These are phyloP conservation scores for Lordiphosa mommai DNA, from an alignment of 1,140 invertebrate species.

Conservation along the genomic window DNA sequence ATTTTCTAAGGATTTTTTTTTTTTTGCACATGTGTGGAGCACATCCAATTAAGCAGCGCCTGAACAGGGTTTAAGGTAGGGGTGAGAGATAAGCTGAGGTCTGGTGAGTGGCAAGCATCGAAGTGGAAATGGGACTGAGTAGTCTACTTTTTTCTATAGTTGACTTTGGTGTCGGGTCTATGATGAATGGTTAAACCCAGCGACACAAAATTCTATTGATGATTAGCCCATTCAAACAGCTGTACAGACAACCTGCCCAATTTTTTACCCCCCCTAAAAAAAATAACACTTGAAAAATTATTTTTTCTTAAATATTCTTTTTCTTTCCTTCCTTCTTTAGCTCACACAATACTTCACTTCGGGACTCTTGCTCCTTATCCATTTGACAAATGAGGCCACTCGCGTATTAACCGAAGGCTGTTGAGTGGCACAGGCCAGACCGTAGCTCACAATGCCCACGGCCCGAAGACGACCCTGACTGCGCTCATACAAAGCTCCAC, in stretches of 20 bases:
- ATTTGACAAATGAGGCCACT: slow-evolving; percentile 84
- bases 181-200: too few species aligned
- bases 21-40: slow-evolving; percentile 48
- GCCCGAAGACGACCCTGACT: slow-evolving; percentile 72
- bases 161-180: too few species aligned
- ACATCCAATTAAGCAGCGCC: slow-evolving; percentile 72
- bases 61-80: slow-evolving; percentile 43
- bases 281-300: too few species aligned
- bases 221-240: too few species aligned
- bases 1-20: slow-evolving; percentile 39
- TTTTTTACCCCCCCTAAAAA: too few species aligned
- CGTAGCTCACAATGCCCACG: slow-evolving; percentile 85
- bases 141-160: too few species aligned
- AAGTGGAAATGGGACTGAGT: too few species aligned
- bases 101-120: not conserved
- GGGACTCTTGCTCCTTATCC: slow-evolving; percentile 83
- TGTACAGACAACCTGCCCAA: too few species aligned
- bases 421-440: slow-evolving; percentile 81
- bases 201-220: too few species aligned
- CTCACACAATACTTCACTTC: slow-evolving; percentile 58
- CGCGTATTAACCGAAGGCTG: slow-evolving; percentile 85
- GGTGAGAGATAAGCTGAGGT: slow-evolving; percentile 34
- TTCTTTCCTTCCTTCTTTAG: not conserved
- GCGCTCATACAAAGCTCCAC: slow-evolving; percentile 66
- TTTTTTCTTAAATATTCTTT: too few species aligned